phyloP scores from a whole-genome alignment of 2,797 vertebrate species.

The Lerista edwardsae region DNA sequence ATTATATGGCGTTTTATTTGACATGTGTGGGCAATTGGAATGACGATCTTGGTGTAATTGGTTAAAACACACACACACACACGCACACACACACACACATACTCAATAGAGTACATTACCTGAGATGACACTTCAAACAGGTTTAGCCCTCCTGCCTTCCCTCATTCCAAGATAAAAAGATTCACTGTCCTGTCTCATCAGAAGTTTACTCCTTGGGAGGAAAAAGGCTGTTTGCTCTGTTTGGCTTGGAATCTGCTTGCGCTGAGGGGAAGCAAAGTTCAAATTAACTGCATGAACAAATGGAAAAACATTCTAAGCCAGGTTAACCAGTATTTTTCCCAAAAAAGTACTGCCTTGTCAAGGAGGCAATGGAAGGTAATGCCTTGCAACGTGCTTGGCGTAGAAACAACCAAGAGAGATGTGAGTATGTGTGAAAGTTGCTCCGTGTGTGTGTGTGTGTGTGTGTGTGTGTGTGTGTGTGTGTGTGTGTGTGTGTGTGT shows the following conservation, averaged over 20 bases:
- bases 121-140: background rate
- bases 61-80: background rate
- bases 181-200: background rate
- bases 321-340: background rate
- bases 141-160: background rate
- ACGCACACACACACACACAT: too few species aligned
- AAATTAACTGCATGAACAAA: constrained; percentile 25
- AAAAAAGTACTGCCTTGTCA: background rate
- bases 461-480: too few species aligned
- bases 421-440: too few species aligned
- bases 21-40: background rate
- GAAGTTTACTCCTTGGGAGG: background rate
- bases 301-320: constrained; percentile 18
- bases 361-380: background rate
- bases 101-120: background rate
- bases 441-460: too few species aligned
- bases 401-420: too few species aligned
- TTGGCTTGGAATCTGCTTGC: constrained; percentile 22
- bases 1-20: background rate
- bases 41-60: background rate
- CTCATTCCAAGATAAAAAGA: constrained; percentile 11
- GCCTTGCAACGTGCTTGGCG: background rate
- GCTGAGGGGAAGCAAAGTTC: background rate
- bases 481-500: too few species aligned
- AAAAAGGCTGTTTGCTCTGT: background rate